A percentile compares a stretch with the other conserved stretches of the same genome.
Evolutionary conservation across 2,797 vertebrate species (phyloP).

Genomic region (Parauchenoglanis punctatus): DNA sequence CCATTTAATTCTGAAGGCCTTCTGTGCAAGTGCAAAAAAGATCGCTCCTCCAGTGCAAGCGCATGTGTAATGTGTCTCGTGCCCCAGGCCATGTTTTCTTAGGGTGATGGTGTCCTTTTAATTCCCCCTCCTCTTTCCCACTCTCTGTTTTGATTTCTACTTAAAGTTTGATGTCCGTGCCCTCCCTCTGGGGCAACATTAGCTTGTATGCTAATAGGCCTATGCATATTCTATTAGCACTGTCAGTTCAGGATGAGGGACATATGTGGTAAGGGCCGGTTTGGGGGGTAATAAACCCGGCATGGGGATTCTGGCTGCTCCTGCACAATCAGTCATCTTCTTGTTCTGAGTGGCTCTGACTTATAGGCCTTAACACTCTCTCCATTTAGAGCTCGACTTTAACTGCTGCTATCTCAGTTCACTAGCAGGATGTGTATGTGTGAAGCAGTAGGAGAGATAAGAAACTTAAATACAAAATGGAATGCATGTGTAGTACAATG

Average conservation of each 20-base stretch:
- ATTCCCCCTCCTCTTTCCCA: slow-evolving; percentile 79
- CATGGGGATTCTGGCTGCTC: slow-evolving; percentile 80
- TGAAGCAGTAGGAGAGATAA: slow-evolving; percentile 16
- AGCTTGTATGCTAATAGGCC: slow-evolving; percentile 91
- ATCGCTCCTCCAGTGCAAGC: slow-evolving; percentile 53
- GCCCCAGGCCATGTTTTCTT: slow-evolving; percentile 79
- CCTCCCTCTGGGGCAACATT: slow-evolving; percentile 91
- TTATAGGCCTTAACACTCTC: slow-evolving; percentile 70
- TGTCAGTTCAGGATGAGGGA: slow-evolving; percentile 87
- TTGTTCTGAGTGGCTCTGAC: slow-evolving; percentile 79
- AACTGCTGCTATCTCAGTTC: slow-evolving; percentile 20
- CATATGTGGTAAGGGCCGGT: slow-evolving; percentile 86
- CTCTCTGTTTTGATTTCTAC: slow-evolving; percentile 93
- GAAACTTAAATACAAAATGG: not conserved
- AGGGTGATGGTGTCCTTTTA: slow-evolving; percentile 88
- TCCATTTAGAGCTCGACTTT: slow-evolving; percentile 45
- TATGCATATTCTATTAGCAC: slow-evolving; percentile 93
- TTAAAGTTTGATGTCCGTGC: slow-evolving; percentile 92
- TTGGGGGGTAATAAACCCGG: slow-evolving; percentile 87
- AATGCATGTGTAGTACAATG: not conserved
- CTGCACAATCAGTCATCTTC: slow-evolving; percentile 86
- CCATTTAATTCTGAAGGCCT: slow-evolving; percentile 77
- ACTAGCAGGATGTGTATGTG: slow-evolving; percentile 21
- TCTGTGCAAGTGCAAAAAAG: slow-evolving; percentile 64
- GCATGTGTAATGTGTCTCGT: slow-evolving; percentile 64